Evolutionary conservation across 2,888 invertebrate species (phyloP).

Genomic region (Rhabditoides inermis): DNA sequence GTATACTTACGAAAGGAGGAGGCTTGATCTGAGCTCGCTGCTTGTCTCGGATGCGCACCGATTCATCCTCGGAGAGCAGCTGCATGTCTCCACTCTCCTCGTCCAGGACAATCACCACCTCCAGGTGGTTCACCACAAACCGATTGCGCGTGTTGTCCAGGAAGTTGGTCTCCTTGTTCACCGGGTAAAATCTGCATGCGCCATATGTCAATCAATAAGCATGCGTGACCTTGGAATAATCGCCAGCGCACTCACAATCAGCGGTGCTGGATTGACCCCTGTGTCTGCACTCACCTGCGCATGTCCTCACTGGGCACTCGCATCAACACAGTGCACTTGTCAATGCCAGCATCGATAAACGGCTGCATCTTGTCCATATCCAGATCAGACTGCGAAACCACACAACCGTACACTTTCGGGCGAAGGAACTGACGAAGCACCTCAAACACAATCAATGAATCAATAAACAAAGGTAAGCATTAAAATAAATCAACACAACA

Average conservation of each 20-base stretch:
- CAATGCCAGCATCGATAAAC: slow-evolving; percentile 34
- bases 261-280: too few relatives aligned
- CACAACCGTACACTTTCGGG: slow-evolving; percentile 32
- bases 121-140: slow-evolving; percentile 36
- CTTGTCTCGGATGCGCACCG: not conserved
- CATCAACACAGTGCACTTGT: slow-evolving; percentile 38
- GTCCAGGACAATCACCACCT: slow-evolving; percentile 26
- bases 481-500: too few relatives aligned
- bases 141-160: slow-evolving; percentile 43
- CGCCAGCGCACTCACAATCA: too few relatives aligned
- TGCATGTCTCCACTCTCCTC: slow-evolving; percentile 11
- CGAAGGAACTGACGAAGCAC: slow-evolving; percentile 34
- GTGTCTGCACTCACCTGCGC: not conserved
- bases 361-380: slow-evolving; percentile 32
- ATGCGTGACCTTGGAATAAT: not conserved
- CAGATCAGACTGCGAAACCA: slow-evolving; percentile 40
- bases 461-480: not conserved
- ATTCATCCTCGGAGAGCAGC: not conserved
- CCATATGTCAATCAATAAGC: too few relatives aligned
- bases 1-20: too few relatives aligned
- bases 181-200: slow-evolving; percentile 36
- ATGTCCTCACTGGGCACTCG: slow-evolving; percentile 20
- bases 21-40: not conserved
- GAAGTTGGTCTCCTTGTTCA: slow-evolving; percentile 30
- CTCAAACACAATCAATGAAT: slow-evolving; percentile 10